A percentile compares a stretch with the other conserved stretches of the same genome.
Conservation (phyloP, 2,797 vertebrate species). For the Anniella stebbinsi region DNA sequence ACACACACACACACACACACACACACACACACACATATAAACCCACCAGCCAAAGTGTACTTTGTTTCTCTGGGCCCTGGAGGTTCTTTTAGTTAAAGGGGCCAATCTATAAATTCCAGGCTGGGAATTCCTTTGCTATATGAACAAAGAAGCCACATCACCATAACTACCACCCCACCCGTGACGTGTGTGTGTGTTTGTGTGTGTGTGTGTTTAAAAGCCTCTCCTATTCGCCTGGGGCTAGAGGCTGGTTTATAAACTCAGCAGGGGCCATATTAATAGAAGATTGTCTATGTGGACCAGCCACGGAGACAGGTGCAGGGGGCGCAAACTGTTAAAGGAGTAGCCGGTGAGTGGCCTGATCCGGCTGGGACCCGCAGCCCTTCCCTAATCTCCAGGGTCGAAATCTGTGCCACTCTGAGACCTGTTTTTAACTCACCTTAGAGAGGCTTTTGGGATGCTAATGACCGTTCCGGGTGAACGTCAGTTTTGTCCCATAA, state of each 20-base stretch:
- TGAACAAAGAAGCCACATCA: constrained; percentile 66
- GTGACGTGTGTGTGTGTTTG: background rate
- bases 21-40: no score
- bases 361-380: rapidly evolving
- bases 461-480: background rate
- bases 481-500: background rate
- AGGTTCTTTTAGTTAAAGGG: constrained; percentile 73
- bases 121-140: constrained; percentile 70
- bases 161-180: background rate
- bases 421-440: background rate
- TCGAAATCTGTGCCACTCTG: background rate
- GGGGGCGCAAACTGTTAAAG: background rate
- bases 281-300: background rate
- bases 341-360: background rate
- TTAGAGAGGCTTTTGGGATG: background rate
- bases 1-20: no score
- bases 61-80: constrained; percentile 62
- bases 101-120: constrained; percentile 72
- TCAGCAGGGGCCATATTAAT: background rate
- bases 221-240: constrained; percentile 53
- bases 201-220: constrained; percentile 6
- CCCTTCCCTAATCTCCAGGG: background rate
- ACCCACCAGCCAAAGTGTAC: constrained; percentile 56
- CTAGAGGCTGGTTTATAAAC: constrained; percentile 18
- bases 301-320: background rate